These are phyloP conservation scores for Caenorhabditis elegans DNA, from an alignment of 1,140 invertebrate genomes.

Conservation along the genomic window WBcel235 BX284606.5:4598001-4598500, in stretches of 20 bases:
- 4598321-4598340: not conserved
- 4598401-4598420: not conserved
- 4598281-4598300: constrained; percentile 12
- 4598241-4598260: too few species aligned
- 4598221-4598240: not conserved
- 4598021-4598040: not conserved
- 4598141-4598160: too few species aligned
- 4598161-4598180: too few species aligned
- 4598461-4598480: not conserved
- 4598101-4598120: not conserved
- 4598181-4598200: too few species aligned
- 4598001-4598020: too few species aligned
- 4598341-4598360: not conserved
- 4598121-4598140: not conserved
- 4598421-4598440: not conserved
- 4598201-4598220: not conserved
- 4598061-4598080: not conserved
- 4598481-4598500: too few species aligned
- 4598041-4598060: not conserved
- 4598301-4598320: not conserved
- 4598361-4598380: not conserved
- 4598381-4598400: not conserved
- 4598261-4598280: not conserved
- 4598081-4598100: not conserved
- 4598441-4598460: not conserved